phyloP scores from a whole-genome alignment of 2,797 vertebrate species.

The Oryzias dopingdopingensis region DNA sequence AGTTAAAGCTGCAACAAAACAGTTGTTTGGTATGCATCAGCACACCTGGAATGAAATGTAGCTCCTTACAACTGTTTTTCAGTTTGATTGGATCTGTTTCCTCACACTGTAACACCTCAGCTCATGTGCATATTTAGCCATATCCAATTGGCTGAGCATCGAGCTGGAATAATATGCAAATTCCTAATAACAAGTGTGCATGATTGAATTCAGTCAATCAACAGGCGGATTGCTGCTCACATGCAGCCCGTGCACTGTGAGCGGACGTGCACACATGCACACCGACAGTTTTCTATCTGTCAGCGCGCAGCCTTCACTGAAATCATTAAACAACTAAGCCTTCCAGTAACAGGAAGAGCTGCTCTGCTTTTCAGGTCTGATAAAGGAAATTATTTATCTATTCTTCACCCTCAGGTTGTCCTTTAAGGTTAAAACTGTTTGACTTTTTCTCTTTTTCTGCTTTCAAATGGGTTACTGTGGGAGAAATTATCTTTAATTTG shows the following conservation, averaged over 20 bases:
- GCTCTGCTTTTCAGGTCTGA: constrained; percentile 32
- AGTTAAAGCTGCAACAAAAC: constrained; percentile 56
- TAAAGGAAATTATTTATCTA: constrained; percentile 47
- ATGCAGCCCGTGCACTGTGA: constrained; percentile 1
- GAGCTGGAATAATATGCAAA: constrained; percentile 71
- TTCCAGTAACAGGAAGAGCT: constrained; percentile 17
- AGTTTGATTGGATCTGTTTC: constrained; percentile 53
- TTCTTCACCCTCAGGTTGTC: constrained; percentile 45
- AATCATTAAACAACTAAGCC: constrained; percentile 45
- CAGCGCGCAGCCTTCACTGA: constrained; percentile 44
- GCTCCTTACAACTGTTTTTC: constrained; percentile 55
- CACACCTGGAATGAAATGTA: constrained; percentile 55
- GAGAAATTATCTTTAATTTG: constrained; percentile 44
- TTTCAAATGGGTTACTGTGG: constrained; percentile 1
- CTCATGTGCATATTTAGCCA: constrained; percentile 46
- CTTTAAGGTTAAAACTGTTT: constrained; percentile 57
- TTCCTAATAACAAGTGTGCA: constrained; percentile 69
- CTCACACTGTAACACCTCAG: constrained; percentile 52
- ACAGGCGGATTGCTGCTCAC: constrained; percentile 32
- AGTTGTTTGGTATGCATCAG: constrained; percentile 43
- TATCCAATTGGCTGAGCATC: constrained; percentile 62
- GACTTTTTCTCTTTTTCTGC: constrained; percentile 22
- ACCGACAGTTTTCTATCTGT: constrained; percentile 50
- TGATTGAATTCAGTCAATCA: constrained; percentile 71
- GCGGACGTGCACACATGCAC: background rate